Evolutionary conservation across 2,888 invertebrate genomes (phyloP).

Genomic region (Habrosyne pyritoides): DNA sequence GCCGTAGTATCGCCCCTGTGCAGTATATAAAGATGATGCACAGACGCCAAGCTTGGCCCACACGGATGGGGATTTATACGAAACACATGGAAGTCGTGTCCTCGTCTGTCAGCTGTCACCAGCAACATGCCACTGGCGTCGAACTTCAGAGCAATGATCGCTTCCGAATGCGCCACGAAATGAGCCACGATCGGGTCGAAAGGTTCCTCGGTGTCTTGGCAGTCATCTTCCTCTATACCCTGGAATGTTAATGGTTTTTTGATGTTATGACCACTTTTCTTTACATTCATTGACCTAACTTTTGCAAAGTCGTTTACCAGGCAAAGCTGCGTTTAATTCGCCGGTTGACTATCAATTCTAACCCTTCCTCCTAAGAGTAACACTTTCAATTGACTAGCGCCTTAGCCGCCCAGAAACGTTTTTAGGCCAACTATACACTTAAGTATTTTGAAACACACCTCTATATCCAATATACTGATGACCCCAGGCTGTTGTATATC

Average conservation of each 20-base stretch:
- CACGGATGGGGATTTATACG: conserved; percentile 96
- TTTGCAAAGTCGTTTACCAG: too few relatives aligned
- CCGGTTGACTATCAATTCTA: too few relatives aligned
- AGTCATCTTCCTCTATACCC: conserved; percentile 80
- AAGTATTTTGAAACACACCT: conserved; percentile 68
- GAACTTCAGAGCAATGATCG: conserved; percentile 94
- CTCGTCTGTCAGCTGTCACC: conserved; percentile 95
- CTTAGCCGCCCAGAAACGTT: too few relatives aligned
- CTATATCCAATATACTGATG: conserved; percentile 93
- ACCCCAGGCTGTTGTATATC: conserved; percentile 93
- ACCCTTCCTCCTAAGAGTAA: too few relatives aligned
- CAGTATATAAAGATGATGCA: conserved; percentile 97
- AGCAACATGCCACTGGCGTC: conserved; percentile 95
- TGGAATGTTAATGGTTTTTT: conserved; percentile 28
- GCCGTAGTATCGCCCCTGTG: conserved; percentile 98
- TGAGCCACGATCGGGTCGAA: conserved; percentile 92
- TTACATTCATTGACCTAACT: too few relatives aligned
- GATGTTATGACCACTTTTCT: neutral
- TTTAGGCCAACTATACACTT: neutral
- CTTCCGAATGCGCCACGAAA: conserved; percentile 94
- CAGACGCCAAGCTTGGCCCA: conserved; percentile 92
- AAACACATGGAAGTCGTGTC: conserved; percentile 98
- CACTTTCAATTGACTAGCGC: too few relatives aligned
- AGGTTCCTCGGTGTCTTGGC: conserved; percentile 85
- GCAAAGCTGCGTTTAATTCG: too few relatives aligned